Conservation (phyloP, 2,113 vertebrate species). For the Lepus americanus region DNA sequence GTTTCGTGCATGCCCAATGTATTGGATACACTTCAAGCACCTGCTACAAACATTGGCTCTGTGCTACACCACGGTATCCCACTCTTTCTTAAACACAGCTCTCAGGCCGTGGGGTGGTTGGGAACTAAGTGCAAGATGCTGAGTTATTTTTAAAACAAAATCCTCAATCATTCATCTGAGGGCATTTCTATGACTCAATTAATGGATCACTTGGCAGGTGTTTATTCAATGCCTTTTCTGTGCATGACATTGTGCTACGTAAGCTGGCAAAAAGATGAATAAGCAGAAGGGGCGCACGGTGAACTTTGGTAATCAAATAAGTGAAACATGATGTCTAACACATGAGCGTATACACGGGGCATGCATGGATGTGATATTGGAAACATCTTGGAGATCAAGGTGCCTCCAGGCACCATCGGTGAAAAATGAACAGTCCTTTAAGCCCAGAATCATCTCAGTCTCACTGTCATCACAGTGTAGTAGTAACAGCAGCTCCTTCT, state of each 20-base stretch:
- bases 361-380: background rate
- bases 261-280: background rate
- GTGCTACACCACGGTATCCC: no score
- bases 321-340: background rate
- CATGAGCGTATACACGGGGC: rapidly evolving
- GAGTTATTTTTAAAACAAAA: background rate
- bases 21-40: background rate
- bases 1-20: no score
- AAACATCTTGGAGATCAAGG: background rate
- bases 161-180: background rate
- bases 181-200: background rate
- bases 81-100: background rate
- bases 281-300: background rate
- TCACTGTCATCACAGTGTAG: background rate
- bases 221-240: background rate
- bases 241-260: background rate
- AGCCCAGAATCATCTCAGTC: background rate
- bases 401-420: no score
- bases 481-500: background rate
- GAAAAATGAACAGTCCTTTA: no score
- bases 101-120: background rate
- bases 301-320: background rate
- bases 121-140: rapidly evolving
- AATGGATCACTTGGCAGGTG: background rate
- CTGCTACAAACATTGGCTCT: background rate